Evolutionary conservation across 2,888 invertebrate species (phyloP).

Genomic region (Sicus ferrugineus): DNA sequence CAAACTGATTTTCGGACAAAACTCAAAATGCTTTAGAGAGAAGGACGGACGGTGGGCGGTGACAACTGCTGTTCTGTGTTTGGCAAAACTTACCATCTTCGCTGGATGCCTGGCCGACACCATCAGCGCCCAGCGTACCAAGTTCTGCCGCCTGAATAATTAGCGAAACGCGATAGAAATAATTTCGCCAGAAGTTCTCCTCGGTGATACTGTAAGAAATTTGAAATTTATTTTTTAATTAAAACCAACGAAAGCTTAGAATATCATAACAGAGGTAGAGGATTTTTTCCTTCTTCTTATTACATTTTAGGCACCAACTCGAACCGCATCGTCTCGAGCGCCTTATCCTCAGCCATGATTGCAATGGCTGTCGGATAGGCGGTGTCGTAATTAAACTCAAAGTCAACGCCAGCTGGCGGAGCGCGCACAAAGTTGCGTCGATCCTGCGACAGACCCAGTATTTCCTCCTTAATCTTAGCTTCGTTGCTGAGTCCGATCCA

Average conservation of each 20-base stretch:
- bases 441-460: slow-evolving; percentile 94
- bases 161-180: slow-evolving; percentile 98
- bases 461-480: slow-evolving; percentile 92
- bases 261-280: too few relatives aligned
- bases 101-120: slow-evolving; percentile 64
- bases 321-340: slow-evolving; percentile 98
- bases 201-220: slow-evolving; percentile 82
- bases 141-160: slow-evolving; percentile 95
- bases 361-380: slow-evolving; percentile 93
- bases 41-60: neutral
- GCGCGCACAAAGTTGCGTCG: slow-evolving; percentile 96
- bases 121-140: slow-evolving; percentile 64
- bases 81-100: slow-evolving; percentile 63
- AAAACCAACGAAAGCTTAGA: too few relatives aligned
- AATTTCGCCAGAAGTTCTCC: slow-evolving; percentile 99
- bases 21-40: slow-evolving; percentile 37
- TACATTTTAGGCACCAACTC: slow-evolving; percentile 99
- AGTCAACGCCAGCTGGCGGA: slow-evolving; percentile 94
- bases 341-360: slow-evolving; percentile 93
- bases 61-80: too few relatives aligned
- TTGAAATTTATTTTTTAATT: too few relatives aligned
- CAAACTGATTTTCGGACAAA: slow-evolving; percentile 30
- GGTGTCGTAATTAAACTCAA: slow-evolving; percentile 92
- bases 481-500: slow-evolving; percentile 98
- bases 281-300: too few relatives aligned